These are phyloP conservation scores for Drosophila villosipedis DNA, from an alignment of 2,888 invertebrate genomes.

Conservation along the genomic window DNA sequence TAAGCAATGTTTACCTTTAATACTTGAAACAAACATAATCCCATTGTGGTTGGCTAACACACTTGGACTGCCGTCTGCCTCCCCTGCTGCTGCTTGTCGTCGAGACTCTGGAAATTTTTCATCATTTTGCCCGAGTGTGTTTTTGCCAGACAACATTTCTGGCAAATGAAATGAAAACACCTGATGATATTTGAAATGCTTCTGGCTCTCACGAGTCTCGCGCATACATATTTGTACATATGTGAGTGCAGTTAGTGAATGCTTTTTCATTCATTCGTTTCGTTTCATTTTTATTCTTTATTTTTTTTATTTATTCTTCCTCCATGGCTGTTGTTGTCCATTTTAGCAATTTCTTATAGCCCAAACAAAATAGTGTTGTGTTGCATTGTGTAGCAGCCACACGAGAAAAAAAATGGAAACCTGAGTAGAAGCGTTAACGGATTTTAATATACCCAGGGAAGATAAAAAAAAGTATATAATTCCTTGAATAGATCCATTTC, in stretches of 20 bases:
- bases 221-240: conserved; percentile 17
- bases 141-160: conserved; percentile 77
- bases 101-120: conserved; percentile 37
- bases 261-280: conserved; percentile 3
- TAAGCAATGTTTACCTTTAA: conserved; percentile 43
- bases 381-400: conserved; percentile 34
- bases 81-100: conserved; percentile 1
- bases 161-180: conserved; percentile 84
- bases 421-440: not conserved
- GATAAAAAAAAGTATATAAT: not conserved
- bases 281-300: not conserved
- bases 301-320: not conserved
- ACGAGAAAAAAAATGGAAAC: conserved; percentile 1
- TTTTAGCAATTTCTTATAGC: conserved; percentile 51
- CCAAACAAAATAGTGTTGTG: conserved; percentile 43
- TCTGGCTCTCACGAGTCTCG: conserved; percentile 16
- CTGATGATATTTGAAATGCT: conserved; percentile 74
- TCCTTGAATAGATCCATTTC: not conserved
- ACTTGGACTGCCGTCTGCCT: conserved; percentile 9
- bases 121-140: conserved; percentile 45
- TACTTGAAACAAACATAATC: conserved; percentile 38
- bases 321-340: conserved; percentile 23
- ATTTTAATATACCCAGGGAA: conserved; percentile 13
- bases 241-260: conserved; percentile 22
- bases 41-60: conserved; percentile 22